Evolutionary conservation across 1,140 invertebrate genomes (phyloP), one percentile per base, ranked within the genome.

Genomic region (Melipona quadrifasciata): DNA sequence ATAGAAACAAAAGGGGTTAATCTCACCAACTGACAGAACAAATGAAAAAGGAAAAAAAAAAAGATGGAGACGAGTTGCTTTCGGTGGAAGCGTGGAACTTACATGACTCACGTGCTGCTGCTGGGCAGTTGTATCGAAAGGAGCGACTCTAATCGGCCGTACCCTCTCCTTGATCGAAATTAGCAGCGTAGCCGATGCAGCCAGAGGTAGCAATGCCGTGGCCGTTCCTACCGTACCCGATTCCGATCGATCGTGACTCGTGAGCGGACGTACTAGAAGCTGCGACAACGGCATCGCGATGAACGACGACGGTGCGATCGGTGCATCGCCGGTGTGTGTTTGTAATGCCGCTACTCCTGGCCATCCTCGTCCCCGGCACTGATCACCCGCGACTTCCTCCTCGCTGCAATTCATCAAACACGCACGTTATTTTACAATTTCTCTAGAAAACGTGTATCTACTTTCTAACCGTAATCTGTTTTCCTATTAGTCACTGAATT

Each of bases 41-140:
- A 70, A 70, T 31, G 17, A n/a, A 31, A 58, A 57, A 27, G 16
- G 24, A 68, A 70, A 67, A 1, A 17, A 1, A 17, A n/a, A 19
- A 21, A 51, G 47, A 8, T 8, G 27, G 55, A 55, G 27, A 65
- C 16, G 24, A 0, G 4, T 16, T 71, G 11, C 39, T 61, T 58
- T 80, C 39, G 34, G 31, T 39, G 47, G 6, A 34, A 39, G 21
- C 34, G 34, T 58, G 58, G 16, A 65, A 87, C 88, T 89, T 84
- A 89, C 87, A 19, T 87, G 86, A 89, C 78, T 89, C 67, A 75
- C 88, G 78, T 86, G 89, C 58, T 75, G 89, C 58, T 75, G 74
- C 70, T 55, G 51, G 80, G 64, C 73, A 76, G 77, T 71, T 72
- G 51, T 70, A 71, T 79, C n/a, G 58, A 83, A 90, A 65, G 53